Evolutionary conservation across 2,888 invertebrate genomes (phyloP), one percentile per base, ranked within the genome.

Genomic region (Rhamnusium bicolor): DNA sequence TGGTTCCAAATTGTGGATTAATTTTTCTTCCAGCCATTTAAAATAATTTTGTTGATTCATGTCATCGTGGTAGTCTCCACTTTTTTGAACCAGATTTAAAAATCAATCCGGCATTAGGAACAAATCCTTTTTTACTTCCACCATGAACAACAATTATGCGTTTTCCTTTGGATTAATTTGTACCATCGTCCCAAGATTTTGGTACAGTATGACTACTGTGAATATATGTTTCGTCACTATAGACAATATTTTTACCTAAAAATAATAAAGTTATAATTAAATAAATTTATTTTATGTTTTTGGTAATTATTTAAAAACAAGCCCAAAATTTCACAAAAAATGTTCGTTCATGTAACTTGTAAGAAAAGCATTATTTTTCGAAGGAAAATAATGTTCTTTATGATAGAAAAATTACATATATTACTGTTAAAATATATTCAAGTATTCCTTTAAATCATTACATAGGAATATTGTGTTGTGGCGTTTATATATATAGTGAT

Each of bases 1-100:
- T 46, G 46, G 7, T 2, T 46, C 46, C 46, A 46, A 46, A 46
- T 46, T 46, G 1, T 16, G 49, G 16, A 16, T 49, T 16, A 49
- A 16, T 49, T 49, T 49, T 49, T 49, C 49, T 49, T 49, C 49
- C 16, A 49, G 16, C 16, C 49, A 49, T 49, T 49, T 49, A 49
- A 49, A 49, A 49, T 49, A 49, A 8, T 49, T 18, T 49, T 16
- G 4, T 16, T 49, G 49, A 10, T 49, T 49, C 49, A 49, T 49
- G 4, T 49, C 49, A 16, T 49, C 49, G 49, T 49, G 49, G 16
- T 49, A 32, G 12, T 53, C 47, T n/a, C 47, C 47, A 14, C 19
- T 7, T 47, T n/a, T 62, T 29, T 49, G 53, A 29, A 19, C 61
- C 68, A n/a, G 69, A 72, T 70, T 70, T 73, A 46, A 70, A 73